Evolutionary conservation across 2,888 invertebrate genomes (phyloP).

Genomic region (Listrodromus nycthemerus): DNA sequence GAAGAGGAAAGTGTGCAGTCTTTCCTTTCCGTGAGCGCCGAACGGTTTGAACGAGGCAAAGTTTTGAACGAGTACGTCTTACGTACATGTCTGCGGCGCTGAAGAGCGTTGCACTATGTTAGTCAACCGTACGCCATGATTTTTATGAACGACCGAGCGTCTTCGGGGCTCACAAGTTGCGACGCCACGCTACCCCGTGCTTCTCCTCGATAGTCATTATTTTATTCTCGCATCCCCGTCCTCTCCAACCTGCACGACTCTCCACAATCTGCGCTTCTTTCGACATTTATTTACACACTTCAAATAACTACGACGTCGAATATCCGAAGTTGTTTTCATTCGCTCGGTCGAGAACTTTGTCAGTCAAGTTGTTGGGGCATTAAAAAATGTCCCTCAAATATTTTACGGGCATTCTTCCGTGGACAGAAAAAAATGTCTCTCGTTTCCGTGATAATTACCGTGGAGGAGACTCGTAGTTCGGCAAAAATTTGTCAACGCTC

Average conservation of each 20-base stretch:
- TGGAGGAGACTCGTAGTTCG: background rate
- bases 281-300: background rate
- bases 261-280: slow-evolving; percentile 1
- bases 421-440: slow-evolving; percentile 16
- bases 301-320: background rate
- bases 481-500: background rate
- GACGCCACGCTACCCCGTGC: slow-evolving; percentile 39
- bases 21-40: slow-evolving; percentile 53
- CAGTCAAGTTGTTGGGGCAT: slow-evolving; percentile 26
- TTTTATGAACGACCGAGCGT: slow-evolving; percentile 36
- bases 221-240: slow-evolving; percentile 43
- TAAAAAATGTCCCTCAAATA: slow-evolving; percentile 16
- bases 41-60: slow-evolving; percentile 50
- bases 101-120: slow-evolving; percentile 15
- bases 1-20: slow-evolving; percentile 60
- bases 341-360: slow-evolving; percentile 14
- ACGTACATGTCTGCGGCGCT: slow-evolving; percentile 31
- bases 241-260: background rate
- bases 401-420: slow-evolving; percentile 19
- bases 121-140: background rate
- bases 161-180: slow-evolving; percentile 26
- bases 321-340: slow-evolving; percentile 36
- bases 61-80: slow-evolving; percentile 50
- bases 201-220: slow-evolving; percentile 50
- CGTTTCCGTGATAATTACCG: slow-evolving; percentile 17